Base-by-base conservation (phyloP, 2,797 vertebrate species). In the Acridotheres tristis region DNA sequence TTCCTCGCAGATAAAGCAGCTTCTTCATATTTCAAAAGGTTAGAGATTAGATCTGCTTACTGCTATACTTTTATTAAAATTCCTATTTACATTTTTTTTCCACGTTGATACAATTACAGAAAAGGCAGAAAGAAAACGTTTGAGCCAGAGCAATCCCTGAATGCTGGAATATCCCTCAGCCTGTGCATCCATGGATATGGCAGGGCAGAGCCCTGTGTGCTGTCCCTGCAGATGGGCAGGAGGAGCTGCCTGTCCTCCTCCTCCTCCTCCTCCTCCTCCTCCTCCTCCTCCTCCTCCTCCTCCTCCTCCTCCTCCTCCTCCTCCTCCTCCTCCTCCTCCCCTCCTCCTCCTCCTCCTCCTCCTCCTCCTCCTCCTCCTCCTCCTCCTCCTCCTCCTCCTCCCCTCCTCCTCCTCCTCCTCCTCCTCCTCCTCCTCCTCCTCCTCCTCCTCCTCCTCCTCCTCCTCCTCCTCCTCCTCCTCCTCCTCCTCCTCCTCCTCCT, bases 1-100 rank as follows among this genome's bases (percentile, higher is more conserved):
- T 90, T 91, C 90, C 67, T 77, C 6, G 1, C 69, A 83, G 94
- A 97, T 97, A 96, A 97, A 96, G 95, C 89, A 95, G 91, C 94
- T 96, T 90, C 91, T 96, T 91, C 93, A 91, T 97, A 94, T 97
- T 96, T 97, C 80, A 48, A 95, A 97, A 96, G 94, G 96, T 96
- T 96, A 94, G 72, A 96, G 96, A 96, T 95, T 94, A 93, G 94
- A 95, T 94, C 61, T 83, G 85, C 91, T 93, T 94, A 87, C 93
- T 89, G 87, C 96, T 97, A 94, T 29, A 88, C 91, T 97, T 97
- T 96, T 97, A 94, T 96, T 94, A 94, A 86, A 94, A 93, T 92
- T 92, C 93, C 84, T 91, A 92, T 95, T 97, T 97, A 79, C 88
- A 42, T 96, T 96, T 94, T 59, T 92, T 38, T 63, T 23, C 30